A percentile compares a stretch with the other conserved stretches of the same genome.
These are phyloP conservation scores for Cebuella pygmaea DNA, from an alignment of 2,797 vertebrate species.

Conservation along the genomic window DNA sequence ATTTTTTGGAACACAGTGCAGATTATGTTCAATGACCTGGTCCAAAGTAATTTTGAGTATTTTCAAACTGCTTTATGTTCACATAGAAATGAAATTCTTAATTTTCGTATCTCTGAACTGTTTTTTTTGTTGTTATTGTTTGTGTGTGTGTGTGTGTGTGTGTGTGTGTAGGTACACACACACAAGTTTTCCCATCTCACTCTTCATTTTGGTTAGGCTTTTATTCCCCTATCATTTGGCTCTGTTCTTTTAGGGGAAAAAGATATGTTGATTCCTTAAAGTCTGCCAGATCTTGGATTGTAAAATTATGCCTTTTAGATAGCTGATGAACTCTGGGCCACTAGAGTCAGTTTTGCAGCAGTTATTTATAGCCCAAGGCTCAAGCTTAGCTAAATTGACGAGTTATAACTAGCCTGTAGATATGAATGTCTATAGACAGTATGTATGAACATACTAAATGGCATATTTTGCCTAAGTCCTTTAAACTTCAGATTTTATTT, in stretches of 20 bases:
- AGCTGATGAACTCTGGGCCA: conserved; percentile 12
- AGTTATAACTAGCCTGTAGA: background rate
- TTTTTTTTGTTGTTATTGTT: background rate
- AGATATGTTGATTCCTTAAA: conserved; percentile 4
- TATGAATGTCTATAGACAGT: background rate
- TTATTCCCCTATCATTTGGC: background rate
- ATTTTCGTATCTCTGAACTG: background rate
- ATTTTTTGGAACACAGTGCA: background rate
- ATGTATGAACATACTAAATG: background rate
- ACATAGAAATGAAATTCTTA: background rate
- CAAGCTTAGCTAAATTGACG: background rate
- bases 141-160: background rate
- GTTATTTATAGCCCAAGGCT: background rate
- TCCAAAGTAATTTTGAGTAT: conserved; percentile 12
- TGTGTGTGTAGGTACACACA: background rate
- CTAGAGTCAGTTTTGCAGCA: background rate
- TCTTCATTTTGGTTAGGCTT: background rate
- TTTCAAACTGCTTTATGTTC: background rate
- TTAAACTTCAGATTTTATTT: conserved; percentile 48
- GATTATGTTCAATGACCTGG: background rate
- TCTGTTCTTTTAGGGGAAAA: background rate
- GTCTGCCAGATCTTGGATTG: background rate
- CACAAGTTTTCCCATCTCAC: background rate
- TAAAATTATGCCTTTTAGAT: conserved; percentile 15
- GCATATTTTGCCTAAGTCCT: background rate